Percentiles rank a stretch among this genome's conserved stretches.
Conservation (phyloP, 2,888 invertebrate species). For the Andrena trimmerana region DNA sequence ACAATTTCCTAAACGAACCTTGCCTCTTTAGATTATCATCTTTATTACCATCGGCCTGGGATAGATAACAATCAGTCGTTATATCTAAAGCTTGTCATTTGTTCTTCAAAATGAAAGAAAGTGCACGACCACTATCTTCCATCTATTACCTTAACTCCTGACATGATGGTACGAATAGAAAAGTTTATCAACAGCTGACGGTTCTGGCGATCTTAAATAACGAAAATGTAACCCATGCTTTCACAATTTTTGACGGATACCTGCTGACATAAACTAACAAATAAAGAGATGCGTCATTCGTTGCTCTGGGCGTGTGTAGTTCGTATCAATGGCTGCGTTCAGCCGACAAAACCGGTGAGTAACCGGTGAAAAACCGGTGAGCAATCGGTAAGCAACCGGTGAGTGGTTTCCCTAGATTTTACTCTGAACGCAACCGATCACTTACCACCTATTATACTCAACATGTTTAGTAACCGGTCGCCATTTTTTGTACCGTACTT, state of each 20-base stretch:
- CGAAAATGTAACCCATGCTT: slow-evolving; percentile 14
- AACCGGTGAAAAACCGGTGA: too few relatives aligned
- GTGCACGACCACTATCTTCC: background rate
- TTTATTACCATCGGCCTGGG: slow-evolving; percentile 76
- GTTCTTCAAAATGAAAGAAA: background rate
- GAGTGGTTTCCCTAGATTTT: too few relatives aligned
- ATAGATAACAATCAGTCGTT: slow-evolving; percentile 15
- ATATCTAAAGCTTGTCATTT: background rate
- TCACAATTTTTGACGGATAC: slow-evolving; percentile 5
- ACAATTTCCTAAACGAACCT: slow-evolving; percentile 87
- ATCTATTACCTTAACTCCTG: slow-evolving; percentile 45
- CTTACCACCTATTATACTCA: too few relatives aligned
- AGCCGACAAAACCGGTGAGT: too few relatives aligned
- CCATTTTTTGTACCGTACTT: too few relatives aligned
- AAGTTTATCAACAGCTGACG: slow-evolving; percentile 1
- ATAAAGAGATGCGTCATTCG: background rate
- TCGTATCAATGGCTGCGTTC: too few relatives aligned
- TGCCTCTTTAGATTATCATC: slow-evolving; percentile 86
- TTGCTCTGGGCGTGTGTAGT: background rate
- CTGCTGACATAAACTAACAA: background rate
- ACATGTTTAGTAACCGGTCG: too few relatives aligned
- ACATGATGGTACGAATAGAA: slow-evolving; percentile 35
- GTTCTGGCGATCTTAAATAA: slow-evolving; percentile 12
- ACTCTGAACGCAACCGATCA: too few relatives aligned
- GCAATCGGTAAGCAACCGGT: too few relatives aligned